Evolutionary conservation across 2,888 invertebrate genomes (phyloP), one percentile per base, ranked within the genome.

Genomic region (Lypha dubia): DNA sequence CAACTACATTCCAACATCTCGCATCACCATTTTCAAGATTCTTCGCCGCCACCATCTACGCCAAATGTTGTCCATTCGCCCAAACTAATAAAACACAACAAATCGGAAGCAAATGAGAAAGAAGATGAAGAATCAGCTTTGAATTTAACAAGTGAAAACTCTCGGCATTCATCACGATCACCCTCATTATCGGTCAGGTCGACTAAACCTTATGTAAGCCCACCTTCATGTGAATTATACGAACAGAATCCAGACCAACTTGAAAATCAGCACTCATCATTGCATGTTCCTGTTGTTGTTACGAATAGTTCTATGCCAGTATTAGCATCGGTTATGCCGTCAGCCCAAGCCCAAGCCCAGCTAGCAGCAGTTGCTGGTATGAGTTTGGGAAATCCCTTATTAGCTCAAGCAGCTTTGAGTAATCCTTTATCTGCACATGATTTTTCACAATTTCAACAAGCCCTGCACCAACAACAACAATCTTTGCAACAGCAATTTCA

Each of bases 401-500:
- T 88, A 13, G 82, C 85, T 28, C 86, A 84, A 32, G n/a, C 82
- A 17, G 80, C 85, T 9, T 65, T 87, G n/a, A 38, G 77, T 46
- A 82, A 86, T 17, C 87, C 88, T 5, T 85, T 92, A 35, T 89
- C 91, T 9, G 87, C 90, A 1, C 92, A 91, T 77, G 92, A 92
- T 41, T 91, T 91, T 53, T 88, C 89, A 5, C 89, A 91, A 63
- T 89, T 92, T 51, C 92, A 92, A 63, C 92, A 92, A 81, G 87
- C 90, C 53, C 63, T 92, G 84, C 92, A 92, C 49, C 90, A 92
- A 44, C 92, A 92, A 24, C 92, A 92, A 80, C 90, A 90, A 17
- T 89, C 91, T 0, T 70, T 93, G 77, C 93, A 92, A 53, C 93
- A 92, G 65, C 92, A 92, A 76, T 91, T 92, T 79, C 92, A 91